Evolutionary conservation across 1,140 invertebrate species (phyloP), one percentile per base, ranked within the genome.

Genomic region (Anastatus disparis): DNA sequence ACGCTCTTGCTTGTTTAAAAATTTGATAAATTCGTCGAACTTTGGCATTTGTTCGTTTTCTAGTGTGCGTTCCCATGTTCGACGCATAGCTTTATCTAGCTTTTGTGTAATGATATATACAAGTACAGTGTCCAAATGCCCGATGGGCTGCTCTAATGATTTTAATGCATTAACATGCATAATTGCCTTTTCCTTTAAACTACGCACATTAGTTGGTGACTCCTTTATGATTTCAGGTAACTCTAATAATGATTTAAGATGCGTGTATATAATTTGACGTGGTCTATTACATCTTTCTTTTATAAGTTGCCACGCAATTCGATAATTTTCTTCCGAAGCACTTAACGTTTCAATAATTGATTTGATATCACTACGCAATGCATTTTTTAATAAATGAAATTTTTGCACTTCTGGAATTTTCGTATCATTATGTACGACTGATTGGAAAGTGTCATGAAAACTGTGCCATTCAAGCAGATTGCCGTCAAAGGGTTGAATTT

Each of bases 401-500:
- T 50, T 50, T 24, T 50, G 46, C 2, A 50, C 22, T 22, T 3
- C 17, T 8, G 46, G 46, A 1, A 58, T 31, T 7, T 40, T 15
- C 4, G 1, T 22, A 59, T 59, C 17, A 8, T 40, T 24, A 59
- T 42, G n/a, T 15, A 59, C 56, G 10, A 40, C 13, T 27, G 31
- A 40, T 3, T 38, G 38, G 22, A 24, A 42, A 20, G 31, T 59
- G 24, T 40, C 40, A 13, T 59, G 42, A 44, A 44, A 44, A 15
- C 42, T 44, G 15, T 44, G n/a, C 42, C 42, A 44, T 44, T 44
- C 42, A 40, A 42, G 12, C 12, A 24, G 40, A 59, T 59, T 38
- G 12, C 56, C 40, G 22, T 50, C 46, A 13, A 50, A 50, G 20
- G 46, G 46, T 7, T 13, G 4, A 8, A 53, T 63, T 73, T 67